Conservation (phyloP, 2,113 vertebrate genomes). For the Sebastes fasciatus region DNA sequence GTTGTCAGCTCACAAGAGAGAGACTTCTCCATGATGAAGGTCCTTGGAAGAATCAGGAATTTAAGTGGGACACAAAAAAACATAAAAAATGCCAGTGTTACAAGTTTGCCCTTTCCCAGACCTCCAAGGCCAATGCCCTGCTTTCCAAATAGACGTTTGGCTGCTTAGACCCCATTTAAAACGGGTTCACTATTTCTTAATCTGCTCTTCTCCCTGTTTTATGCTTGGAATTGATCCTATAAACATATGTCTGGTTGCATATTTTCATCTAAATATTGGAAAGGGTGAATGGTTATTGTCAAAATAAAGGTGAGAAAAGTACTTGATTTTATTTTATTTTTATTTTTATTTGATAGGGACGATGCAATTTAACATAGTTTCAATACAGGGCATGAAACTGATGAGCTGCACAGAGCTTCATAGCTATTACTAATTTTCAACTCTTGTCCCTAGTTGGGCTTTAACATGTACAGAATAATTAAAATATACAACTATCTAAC, state of each 20-base stretch:
- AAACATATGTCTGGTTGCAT: neutral
- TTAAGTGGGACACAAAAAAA: neutral
- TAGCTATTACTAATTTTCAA: too few species aligned
- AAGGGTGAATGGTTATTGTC: neutral
- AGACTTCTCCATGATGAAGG: too few species aligned
- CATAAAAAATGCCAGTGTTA: too few species aligned
- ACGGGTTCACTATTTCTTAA: neutral
- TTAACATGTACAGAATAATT: too few species aligned
- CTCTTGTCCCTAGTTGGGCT: too few species aligned
- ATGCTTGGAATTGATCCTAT: neutral
- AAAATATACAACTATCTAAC: too few species aligned
- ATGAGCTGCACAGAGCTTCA: too few species aligned
- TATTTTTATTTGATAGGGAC: too few species aligned
- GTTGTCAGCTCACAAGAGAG: neutral
- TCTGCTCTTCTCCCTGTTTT: neutral
- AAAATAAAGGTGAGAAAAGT: neutral
- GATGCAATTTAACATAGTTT: too few species aligned
- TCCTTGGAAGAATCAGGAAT: neutral
- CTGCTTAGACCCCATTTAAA: neutral
- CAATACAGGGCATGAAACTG: too few species aligned
- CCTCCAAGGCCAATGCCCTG: neutral
- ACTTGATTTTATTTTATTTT: neutral
- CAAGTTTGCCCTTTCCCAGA: conserved; percentile 26
- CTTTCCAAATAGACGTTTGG: neutral
- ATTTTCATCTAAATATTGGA: neutral